Conservation (phyloP, 2,113 vertebrate genomes). For the Siniperca chuatsi region DNA sequence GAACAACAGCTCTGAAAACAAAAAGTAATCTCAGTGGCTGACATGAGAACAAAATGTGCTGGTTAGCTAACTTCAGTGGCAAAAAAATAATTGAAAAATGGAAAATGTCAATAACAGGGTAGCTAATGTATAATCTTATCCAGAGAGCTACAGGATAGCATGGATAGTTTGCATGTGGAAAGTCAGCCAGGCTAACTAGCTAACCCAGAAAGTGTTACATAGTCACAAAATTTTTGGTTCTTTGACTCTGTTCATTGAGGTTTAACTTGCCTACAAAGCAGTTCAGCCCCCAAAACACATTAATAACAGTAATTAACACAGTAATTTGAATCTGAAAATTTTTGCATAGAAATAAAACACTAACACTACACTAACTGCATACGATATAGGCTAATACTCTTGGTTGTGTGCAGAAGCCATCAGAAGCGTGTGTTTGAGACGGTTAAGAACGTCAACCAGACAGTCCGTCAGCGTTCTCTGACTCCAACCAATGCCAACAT, state of each 20-base stretch:
- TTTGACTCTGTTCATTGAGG: no score
- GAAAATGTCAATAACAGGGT: background rate
- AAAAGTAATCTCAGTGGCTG: background rate
- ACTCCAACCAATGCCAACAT: slow-evolving; percentile 93
- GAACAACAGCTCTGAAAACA: no score
- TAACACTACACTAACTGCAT: background rate
- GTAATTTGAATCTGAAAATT: background rate
- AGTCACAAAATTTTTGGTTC: background rate
- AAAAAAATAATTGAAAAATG: background rate
- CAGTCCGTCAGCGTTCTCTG: slow-evolving; percentile 90
- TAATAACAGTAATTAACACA: no score
- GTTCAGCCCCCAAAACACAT: background rate
- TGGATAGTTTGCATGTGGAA: background rate
- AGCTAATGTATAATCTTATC: background rate
- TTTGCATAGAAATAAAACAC: background rate
- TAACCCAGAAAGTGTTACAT: background rate
- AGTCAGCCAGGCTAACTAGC: background rate
- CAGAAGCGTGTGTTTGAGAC: slow-evolving; percentile 95
- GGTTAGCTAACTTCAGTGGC: background rate
- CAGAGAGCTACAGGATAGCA: background rate
- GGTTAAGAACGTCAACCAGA: slow-evolving; percentile 94
- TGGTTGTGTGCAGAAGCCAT: slow-evolving; percentile 83
- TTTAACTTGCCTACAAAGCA: background rate
- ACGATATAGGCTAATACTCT: background rate
- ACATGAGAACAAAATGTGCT: background rate